Evolutionary conservation across 2,888 invertebrate species (phyloP), one percentile per base, ranked within the genome.

Genomic region (Catotricha subobsoleta): DNA sequence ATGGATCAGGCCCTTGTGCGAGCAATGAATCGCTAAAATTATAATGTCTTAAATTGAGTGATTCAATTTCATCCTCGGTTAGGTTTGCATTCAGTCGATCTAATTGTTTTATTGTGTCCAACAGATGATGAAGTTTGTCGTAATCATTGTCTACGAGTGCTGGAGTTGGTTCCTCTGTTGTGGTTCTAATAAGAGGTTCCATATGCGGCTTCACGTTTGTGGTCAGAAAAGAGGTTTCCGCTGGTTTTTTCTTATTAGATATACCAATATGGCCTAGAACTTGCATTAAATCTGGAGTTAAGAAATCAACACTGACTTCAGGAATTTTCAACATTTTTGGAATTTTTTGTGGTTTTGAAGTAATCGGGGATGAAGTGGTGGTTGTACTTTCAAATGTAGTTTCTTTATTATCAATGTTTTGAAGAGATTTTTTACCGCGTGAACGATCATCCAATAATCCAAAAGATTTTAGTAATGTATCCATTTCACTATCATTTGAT

Each of bases 121-220:
- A 49, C 4, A 70, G 50, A 48, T 66, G 62, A 30, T 62, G 60
- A 16, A 69, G 48, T 47, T 67, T 66, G 3, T 60, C 53, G 2
- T 67, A 57, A 49, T 74, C 72, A 15, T 67, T 67, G 27, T 69
- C 62, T 28, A 67, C 59, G 1, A 57, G 54, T 33, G 42, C 42
- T 29, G 44, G 18, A 25, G 39, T 42, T 21, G 43, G 40, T 28
- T 27, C 23, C 16, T 25, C 16, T 41, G 40, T 16, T 25, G 25
- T 15, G n/a, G n/a, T 28, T 25, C 15, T n/a, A n/a, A n/a, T n/a
- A n/a, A n/a, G n/a, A n/a, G n/a, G n/a, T n/a, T n/a, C n/a, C n/a
- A n/a, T n/a, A n/a, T n/a, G n/a, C n/a, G n/a, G n/a, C n/a, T n/a
- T n/a, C n/a, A n/a, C n/a, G n/a, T n/a, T n/a, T n/a, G n/a, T n/a